Evolutionary conservation across 2,113 vertebrate genomes (phyloP), one percentile per base, ranked within the genome.

Genomic region (Oryzias woworae): DNA sequence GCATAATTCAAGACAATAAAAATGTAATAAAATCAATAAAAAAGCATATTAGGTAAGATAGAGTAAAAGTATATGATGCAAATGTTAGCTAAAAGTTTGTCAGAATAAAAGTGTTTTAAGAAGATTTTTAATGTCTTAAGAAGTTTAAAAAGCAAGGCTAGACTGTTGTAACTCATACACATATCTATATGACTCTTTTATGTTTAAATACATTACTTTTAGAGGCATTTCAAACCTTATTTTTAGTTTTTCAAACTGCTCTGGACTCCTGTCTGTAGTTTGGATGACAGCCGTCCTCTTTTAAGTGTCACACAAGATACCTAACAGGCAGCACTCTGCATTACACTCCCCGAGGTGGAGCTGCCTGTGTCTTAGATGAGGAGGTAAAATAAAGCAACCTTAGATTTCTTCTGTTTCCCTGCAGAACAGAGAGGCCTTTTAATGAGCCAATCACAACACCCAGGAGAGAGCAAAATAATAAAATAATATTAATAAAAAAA

Each of bases 301-400:
- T 77, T 60, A 71, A 53, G 53, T 14, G 65, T 69, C 22, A 20
- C 50, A 56, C 28, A 59, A 59, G 60, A 69, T 69, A 61, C 66
- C 71, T 80, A 64, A 69, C 74, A 74, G 77, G 78, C 71, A 73
- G 71, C 20, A 75, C 83, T 70, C 80, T 74, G 69, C 62, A 15
- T 73, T 79, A 58, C 65, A 78, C 77, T 82, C 83, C 73, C 74
- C 60, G 64, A 71, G 69, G 78, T 73, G 55, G 61, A 66, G 58
- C 17, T 58, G 68, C 51, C 53, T 62, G 62, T 71, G 71, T 83
- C 66, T 84, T 26, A 78, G 52, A 75, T 55, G 56, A 60, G 53
- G 65, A 48, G 41, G 61, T 43, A 24, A 64, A 53, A 52, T 69
- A 47, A 79, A 45, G 15, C 7, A 12, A 75, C 60, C 69, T 86